Base-by-base conservation (phyloP, 2,888 invertebrate genomes). In the Cataglyphis albicans region DNA sequence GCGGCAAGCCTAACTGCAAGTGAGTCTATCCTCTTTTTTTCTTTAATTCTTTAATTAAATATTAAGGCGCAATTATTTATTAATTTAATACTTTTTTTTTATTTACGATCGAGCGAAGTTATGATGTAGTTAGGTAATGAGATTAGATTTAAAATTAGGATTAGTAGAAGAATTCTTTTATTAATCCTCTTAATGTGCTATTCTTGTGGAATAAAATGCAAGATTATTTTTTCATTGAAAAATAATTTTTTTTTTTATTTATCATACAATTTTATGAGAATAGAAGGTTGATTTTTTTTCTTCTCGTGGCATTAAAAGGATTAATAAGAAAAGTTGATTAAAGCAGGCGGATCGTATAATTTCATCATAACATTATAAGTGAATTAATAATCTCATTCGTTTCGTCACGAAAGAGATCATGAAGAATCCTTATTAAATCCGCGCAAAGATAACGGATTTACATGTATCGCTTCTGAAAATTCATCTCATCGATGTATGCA, bases 1-100 rank as follows among this genome's bases (percentile, higher is more conserved):
- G 96, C 97, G 82, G 97, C 97, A 84, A 97, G 97, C 88, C 95
- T 97, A 87, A 96, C 97, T 91, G 97, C 97, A 94, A 96, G 97
- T 97, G 95, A 97, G 97, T 96, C 6, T 12, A 21, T 59, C 10
- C 18, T 44, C 44, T 48, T 52, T 52, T 52, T 52, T n/a, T 6
- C 25, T 25, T 25, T 25, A 25, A 25, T 25, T 18, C 25, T 15
- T 38, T 15, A 80, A 29, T 29, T 15, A 52, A 76, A n/a, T 2
- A 25, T 25, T 25, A 25, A 25, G 4, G 12, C 4, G 7, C 12
- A 21, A 21, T n/a, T n/a, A n/a, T n/a, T n/a, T n/a, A n/a, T n/a
- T n/a, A n/a, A 7, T 32, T 18, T 35, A 41, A 3, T 41, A 25
- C 10, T 21, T 21, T 15, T 48, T 48, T 25, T 35, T 29, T 18